phyloP scores from a whole-genome alignment of 2,888 invertebrate genomes.

The Pediacus dermestoides region DNA sequence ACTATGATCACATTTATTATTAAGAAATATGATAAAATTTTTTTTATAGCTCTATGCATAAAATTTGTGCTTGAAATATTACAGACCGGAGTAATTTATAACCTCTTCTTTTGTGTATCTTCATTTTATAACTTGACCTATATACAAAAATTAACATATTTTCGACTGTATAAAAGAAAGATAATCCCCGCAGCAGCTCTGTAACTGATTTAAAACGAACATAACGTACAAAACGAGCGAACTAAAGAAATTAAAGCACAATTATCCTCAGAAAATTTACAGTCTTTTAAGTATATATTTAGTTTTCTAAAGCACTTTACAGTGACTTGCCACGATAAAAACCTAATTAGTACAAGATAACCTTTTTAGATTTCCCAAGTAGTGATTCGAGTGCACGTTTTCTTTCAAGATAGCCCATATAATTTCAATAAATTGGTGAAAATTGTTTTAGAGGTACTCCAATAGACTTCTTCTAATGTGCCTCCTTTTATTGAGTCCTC shows the following conservation, averaged over 20 bases:
- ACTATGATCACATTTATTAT: too few relatives aligned
- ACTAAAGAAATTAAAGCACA: background rate
- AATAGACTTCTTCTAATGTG: conserved; percentile 16
- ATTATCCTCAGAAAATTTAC: conserved; percentile 6
- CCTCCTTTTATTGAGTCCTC: conserved; percentile 18
- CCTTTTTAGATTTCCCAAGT: conserved; percentile 16
- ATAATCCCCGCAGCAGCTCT: too few relatives aligned
- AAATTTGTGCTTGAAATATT: too few relatives aligned
- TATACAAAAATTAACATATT: too few relatives aligned
- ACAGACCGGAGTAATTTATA: too few relatives aligned
- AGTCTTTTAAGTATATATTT: conserved; percentile 7
- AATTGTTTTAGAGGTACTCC: conserved; percentile 15
- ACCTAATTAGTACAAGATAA: conserved; percentile 11
- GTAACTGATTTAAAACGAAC: too few relatives aligned
- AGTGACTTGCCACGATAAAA: conserved; percentile 9
- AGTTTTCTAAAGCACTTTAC: conserved; percentile 6
- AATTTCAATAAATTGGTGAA: conserved; percentile 18
- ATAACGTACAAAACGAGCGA: too few relatives aligned
- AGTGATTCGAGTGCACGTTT: conserved; percentile 12
- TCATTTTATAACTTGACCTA: too few relatives aligned
- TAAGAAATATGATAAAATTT: too few relatives aligned
- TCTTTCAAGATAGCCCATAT: conserved; percentile 15
- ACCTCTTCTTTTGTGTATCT: too few relatives aligned
- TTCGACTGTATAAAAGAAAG: too few relatives aligned
- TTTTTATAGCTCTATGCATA: too few relatives aligned